Conservation (phyloP, 2,888 invertebrate species). For the Caenorhabditis sp. region DNA sequence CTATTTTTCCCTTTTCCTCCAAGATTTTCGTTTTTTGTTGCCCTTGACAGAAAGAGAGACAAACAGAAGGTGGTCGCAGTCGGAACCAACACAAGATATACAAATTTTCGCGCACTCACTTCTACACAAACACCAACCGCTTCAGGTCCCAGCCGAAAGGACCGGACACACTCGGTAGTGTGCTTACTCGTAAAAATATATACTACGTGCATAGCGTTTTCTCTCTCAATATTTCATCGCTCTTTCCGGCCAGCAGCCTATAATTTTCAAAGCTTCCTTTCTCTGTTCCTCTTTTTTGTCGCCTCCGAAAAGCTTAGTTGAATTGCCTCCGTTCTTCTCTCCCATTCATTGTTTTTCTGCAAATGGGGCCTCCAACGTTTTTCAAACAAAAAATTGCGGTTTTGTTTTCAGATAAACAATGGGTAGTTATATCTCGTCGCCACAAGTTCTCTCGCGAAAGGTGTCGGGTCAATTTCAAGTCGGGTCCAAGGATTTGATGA, state of each 20-base stretch:
- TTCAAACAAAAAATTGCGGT: too few relatives aligned
- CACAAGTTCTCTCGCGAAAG: constrained; percentile 52
- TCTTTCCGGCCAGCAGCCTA: constrained; percentile 11
- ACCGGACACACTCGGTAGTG: constrained; percentile 1
- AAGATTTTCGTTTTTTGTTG: constrained; percentile 34
- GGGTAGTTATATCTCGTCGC: constrained; percentile 59
- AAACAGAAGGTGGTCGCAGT: constrained; percentile 27
- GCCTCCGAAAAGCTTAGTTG: constrained; percentile 12
- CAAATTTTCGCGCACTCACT: constrained; percentile 15
- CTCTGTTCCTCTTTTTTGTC: constrained; percentile 10
- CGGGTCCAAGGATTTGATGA: constrained; percentile 83
- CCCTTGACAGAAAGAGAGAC: constrained; percentile 30
- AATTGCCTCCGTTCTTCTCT: constrained; percentile 27
- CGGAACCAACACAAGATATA: constrained; percentile 11
- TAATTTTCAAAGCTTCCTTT: constrained; percentile 18
- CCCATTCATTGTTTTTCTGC: not conserved
- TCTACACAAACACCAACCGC: not conserved
- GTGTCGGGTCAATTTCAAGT: constrained; percentile 78
- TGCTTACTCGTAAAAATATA: too few relatives aligned
- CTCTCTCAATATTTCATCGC: constrained; percentile 14
- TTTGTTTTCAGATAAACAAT: constrained; percentile 46
- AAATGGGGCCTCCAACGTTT: too few relatives aligned
- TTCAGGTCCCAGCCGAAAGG: not conserved
- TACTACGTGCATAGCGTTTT: not conserved
- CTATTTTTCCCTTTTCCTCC: constrained; percentile 11